A percentile compares a stretch with the other conserved stretches of the same genome.
These are phyloP conservation scores for Rhyacophila evoluta DNA, from an alignment of 2,888 invertebrate genomes.

Conservation along the genomic window DNA sequence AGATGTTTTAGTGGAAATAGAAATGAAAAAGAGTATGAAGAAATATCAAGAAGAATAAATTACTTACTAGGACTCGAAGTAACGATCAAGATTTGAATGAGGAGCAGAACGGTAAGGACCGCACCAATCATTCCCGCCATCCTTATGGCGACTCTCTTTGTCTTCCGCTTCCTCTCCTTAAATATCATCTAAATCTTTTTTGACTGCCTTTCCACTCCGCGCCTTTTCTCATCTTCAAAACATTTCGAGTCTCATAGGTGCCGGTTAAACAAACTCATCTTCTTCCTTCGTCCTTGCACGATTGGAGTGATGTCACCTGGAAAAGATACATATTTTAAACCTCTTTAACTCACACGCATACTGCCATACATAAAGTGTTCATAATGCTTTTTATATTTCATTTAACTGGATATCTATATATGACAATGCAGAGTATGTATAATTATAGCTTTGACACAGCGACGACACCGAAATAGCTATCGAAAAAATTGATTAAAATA, in stretches of 20 bases:
- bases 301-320: background rate
- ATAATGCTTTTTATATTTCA: too few species aligned
- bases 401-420: too few species aligned
- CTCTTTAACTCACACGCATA: too few species aligned
- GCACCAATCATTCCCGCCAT: background rate
- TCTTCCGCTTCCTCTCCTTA: background rate
- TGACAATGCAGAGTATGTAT: too few species aligned
- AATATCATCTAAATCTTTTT: background rate
- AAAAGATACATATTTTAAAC: background rate
- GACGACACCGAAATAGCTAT: too few species aligned
- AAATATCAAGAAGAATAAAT: background rate
- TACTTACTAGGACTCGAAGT: background rate
- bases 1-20: too few species aligned
- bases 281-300: background rate
- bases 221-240: background rate
- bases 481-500: too few species aligned
- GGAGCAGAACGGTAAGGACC: background rate
- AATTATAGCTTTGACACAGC: too few species aligned
- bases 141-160: background rate
- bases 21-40: background rate
- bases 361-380: too few species aligned
- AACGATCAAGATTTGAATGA: background rate
- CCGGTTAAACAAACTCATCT: background rate
- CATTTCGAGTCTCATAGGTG: background rate
- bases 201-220: conserved; percentile 22